Evolutionary conservation across 2,113 vertebrate species (phyloP).

Genomic region (Oryzias celebensis): DNA sequence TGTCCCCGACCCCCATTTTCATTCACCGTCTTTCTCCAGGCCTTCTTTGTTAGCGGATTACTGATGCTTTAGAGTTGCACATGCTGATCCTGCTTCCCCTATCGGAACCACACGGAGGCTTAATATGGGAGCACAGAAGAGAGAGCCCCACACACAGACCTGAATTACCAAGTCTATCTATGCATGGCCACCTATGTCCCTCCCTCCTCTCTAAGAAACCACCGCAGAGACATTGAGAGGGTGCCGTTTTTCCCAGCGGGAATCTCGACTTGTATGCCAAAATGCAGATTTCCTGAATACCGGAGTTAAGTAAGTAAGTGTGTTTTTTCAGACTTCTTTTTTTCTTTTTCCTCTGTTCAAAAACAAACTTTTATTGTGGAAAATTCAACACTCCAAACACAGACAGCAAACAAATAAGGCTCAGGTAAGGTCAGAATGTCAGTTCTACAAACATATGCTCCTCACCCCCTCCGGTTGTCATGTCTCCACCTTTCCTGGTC

Average conservation of each 20-base stretch:
- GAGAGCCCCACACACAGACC: slow-evolving; percentile 59
- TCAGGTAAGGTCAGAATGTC: slow-evolving; percentile 35
- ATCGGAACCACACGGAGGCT: slow-evolving; percentile 66
- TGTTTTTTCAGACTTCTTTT: slow-evolving; percentile 12
- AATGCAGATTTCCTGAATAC: slow-evolving; percentile 6
- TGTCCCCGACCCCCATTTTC: slow-evolving; percentile 28
- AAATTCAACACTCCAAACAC: slow-evolving; percentile 19
- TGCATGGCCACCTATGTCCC: slow-evolving; percentile 52
- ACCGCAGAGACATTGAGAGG: slow-evolving; percentile 37
- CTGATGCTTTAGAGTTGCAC: slow-evolving; percentile 59
- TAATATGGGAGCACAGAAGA: slow-evolving; percentile 52
- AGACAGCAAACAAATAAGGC: slow-evolving; percentile 29
- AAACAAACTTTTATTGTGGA: slow-evolving; percentile 22
- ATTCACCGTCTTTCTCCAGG: slow-evolving; percentile 46
- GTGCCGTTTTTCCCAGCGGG: slow-evolving; percentile 58
- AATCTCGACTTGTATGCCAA: slow-evolving; percentile 33
- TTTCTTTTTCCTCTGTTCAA: slow-evolving; percentile 34
- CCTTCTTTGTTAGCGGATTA: slow-evolving; percentile 71
- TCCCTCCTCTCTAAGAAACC: slow-evolving; percentile 49
- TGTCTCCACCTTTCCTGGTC: slow-evolving; percentile 47
- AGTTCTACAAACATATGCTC: slow-evolving; percentile 8
- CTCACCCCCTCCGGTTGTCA: not conserved
- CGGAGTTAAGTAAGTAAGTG: slow-evolving; percentile 11
- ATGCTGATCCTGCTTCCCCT: slow-evolving; percentile 51
- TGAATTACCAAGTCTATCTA: slow-evolving; percentile 60